Evolutionary conservation across 2,888 invertebrate genomes (phyloP), one percentile per base, ranked within the genome.

Genomic region (Encarsia formosa): DNA sequence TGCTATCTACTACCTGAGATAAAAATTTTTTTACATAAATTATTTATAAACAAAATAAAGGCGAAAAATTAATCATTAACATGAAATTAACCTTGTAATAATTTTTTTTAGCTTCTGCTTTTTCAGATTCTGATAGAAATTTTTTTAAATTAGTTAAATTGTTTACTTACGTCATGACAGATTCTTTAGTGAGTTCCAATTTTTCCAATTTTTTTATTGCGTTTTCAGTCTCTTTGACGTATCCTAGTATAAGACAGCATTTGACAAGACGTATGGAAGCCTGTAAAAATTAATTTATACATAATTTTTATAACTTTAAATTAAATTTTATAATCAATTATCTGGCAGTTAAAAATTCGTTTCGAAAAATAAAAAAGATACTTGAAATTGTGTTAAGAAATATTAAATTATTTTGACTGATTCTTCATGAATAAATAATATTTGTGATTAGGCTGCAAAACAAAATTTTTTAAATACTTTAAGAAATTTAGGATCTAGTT

Each of bases 171-270:
- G 76, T 75, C 42, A 78, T 76, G 8, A 86, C 77, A 11, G 56
- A 48, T 15, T 79, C 79, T 44, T 81, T 83, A 41, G 81, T 80
- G 4, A 84, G 79, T 57, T 90, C 88, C 9, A 91, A 68, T 63
- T 86, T 82, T 42, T 80, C 75, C 4, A 89, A 83, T 61, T 79
- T 81, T 23, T 79, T 78, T 11, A 89, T 77, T 2, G 86, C 85
- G 66, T 84, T 84, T 66, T 89, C 87, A 11, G 87, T 84, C 43
- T 87, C 88, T 46, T 82, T 78, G 8, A 88, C 69, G 68, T 95
- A 92, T 35, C 96, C 92, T 62, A 91, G 72, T 37, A 87, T 85
- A 66, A 95, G 79, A 59, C 85, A 86, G 71, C 94, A 94, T 76
- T 93, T 93, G 40, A 88, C 86, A 62, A 92, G 85, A 56, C 83